These are phyloP conservation scores for Xiphorhynchus elegans DNA, from an alignment of 2,113 vertebrate genomes.

Conservation along the genomic window DNA sequence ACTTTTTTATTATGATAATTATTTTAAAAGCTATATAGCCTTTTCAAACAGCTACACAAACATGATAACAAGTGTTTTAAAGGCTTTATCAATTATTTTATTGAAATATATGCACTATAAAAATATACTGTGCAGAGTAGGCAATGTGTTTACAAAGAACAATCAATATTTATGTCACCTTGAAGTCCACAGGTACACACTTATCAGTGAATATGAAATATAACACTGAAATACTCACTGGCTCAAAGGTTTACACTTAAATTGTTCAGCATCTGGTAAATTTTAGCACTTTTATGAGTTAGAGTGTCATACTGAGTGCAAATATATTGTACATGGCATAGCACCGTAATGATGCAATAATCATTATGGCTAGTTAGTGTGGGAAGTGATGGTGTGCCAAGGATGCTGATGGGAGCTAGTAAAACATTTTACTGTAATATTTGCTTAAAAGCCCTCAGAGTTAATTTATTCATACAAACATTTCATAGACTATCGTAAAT, in stretches of 20 bases:
- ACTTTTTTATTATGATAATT: not conserved
- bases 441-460: constrained; percentile 1
- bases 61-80: not conserved
- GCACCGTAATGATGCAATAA: constrained; percentile 23
- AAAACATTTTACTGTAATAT: constrained; percentile 24
- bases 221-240: not conserved
- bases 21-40: not conserved
- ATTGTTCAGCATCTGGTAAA: constrained; percentile 34
- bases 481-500: not conserved
- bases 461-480: constrained; percentile 21
- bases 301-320: not conserved
- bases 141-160: not conserved
- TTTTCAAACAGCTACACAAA: not conserved
- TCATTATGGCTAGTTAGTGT: constrained; percentile 28
- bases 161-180: constrained; percentile 32
- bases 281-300: constrained; percentile 37
- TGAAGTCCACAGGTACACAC: not conserved
- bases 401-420: constrained; percentile 8
- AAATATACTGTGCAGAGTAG: not conserved
- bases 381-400: not conserved
- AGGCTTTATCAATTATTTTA: not conserved
- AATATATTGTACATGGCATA: not conserved
- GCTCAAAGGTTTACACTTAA: not conserved
- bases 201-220: constrained; percentile 2
- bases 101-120: constrained; percentile 1